These are phyloP conservation scores for Drosophila hamatofila DNA, from an alignment of 2,888 invertebrate genomes.

Conservation along the genomic window DNA sequence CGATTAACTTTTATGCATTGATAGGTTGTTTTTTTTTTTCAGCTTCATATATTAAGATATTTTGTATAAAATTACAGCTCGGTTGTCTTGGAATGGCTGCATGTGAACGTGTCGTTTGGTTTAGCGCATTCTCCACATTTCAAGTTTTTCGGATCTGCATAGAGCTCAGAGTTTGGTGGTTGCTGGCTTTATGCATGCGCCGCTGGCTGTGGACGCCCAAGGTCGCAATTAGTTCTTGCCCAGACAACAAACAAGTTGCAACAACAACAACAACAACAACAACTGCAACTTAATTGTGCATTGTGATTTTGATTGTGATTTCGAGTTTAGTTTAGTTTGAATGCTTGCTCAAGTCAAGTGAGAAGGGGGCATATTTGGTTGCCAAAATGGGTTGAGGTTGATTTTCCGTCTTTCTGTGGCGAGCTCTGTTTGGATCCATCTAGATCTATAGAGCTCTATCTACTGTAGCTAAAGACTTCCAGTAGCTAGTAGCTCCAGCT, in stretches of 20 bases:
- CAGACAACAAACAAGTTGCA: constrained; percentile 39
- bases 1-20: constrained; percentile 38
- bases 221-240: constrained; percentile 77
- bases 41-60: constrained; percentile 8
- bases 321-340: constrained; percentile 18
- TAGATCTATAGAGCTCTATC: not conserved
- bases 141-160: constrained; percentile 54
- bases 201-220: constrained; percentile 50
- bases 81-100: constrained; percentile 19
- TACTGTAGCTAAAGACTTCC: no score
- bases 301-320: constrained; percentile 53
- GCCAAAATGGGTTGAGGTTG: not conserved
- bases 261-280: constrained; percentile 29
- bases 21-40: constrained; percentile 25
- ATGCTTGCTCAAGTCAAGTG: not conserved
- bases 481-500: no score
- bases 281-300: constrained; percentile 44
- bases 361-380: not conserved
- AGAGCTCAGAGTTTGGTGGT: not conserved
- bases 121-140: constrained; percentile 43
- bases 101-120: constrained; percentile 58
- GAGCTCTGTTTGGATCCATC: not conserved
- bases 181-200: constrained; percentile 61
- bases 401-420: not conserved
- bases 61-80: not conserved